Evolutionary conservation across 2,113 vertebrate genomes (phyloP), one percentile per base, ranked within the genome.

Genomic region (Tor tambroides): DNA sequence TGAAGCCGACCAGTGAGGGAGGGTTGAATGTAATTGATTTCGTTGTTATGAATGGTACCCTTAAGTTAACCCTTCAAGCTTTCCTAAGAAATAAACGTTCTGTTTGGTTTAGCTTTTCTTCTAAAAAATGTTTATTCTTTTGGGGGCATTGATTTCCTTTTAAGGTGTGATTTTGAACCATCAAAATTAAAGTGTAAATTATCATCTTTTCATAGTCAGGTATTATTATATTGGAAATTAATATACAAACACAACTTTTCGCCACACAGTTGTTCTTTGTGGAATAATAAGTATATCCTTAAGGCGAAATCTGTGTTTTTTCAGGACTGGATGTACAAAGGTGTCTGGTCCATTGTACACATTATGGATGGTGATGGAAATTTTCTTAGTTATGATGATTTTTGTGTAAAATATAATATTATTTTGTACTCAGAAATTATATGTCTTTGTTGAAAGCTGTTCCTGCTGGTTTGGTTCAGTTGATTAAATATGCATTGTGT

Each of bases 91-190:
- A 43, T 10, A 10, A 2, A 17, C 15, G 21, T 9, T 72, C 32
- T 23, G 32, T 72, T 72, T 72, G 69, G 19, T 41, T 72, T 23
- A 23, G 19, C 19, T 4, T 72, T 71, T 71, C 67, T 19, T 71
- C 67, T 71, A 19, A 6, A 69, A 19, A 17, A n/a, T 6, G 35
- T 35, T 35, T 6, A 19, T 32, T 35, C 17, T 35, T 7, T 23
- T 56, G 21, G 10, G 3, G 35, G 32, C 8, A 74, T 74, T 38
- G 19, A 23, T 72, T 72, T 72, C 4, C 67, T 38, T 19, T 21
- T 38, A 17, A 71, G 17, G 67, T 71, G 19, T 72, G n/a, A n/a
- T n/a, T 71, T 71, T 71, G 67, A 71, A 30, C 67, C 67, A 71
- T 71, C 17, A 38, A 71, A 71, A 17, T 38, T 38, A 38, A 38